A percentile compares a stretch with the other conserved stretches of the same genome.
Conservation (phyloP, 2,888 invertebrate species). For the Eilema depressum region DNA sequence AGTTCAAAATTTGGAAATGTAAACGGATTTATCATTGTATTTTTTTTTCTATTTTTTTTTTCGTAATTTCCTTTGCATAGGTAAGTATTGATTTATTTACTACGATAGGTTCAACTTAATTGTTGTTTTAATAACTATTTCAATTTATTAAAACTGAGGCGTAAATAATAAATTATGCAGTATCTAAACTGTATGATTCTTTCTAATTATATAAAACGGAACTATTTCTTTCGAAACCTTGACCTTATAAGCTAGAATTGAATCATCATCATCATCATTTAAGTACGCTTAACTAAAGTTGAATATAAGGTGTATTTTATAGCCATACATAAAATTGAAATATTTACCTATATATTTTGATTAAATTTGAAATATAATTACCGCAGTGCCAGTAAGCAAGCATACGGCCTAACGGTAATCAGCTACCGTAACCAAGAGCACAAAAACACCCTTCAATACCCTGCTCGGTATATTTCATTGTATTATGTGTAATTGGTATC, state of each 20-base stretch:
- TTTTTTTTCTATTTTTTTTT: background rate
- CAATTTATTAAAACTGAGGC: background rate
- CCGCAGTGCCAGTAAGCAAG: background rate
- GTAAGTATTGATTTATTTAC: too few species aligned
- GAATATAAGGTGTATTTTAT: background rate
- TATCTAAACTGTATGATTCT: background rate
- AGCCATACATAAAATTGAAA: background rate
- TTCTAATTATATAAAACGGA: too few species aligned
- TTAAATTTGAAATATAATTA: background rate
- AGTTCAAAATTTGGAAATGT: slow-evolving; percentile 3
- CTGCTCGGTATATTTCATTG: background rate
- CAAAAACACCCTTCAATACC: background rate
- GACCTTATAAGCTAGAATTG: background rate
- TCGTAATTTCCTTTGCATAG: background rate
- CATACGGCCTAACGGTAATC: background rate
- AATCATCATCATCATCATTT: background rate
- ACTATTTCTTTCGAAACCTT: background rate
- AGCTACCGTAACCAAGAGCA: background rate
- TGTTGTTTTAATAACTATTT: background rate
- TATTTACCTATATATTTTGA: background rate
- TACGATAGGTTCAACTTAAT: background rate
- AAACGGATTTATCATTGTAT: background rate
- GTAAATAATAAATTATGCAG: background rate
- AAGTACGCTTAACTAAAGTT: background rate
- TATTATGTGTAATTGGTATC: background rate